phyloP scores from a whole-genome alignment of 2,113 vertebrate genomes.

The Nesoenas mayeri region DNA sequence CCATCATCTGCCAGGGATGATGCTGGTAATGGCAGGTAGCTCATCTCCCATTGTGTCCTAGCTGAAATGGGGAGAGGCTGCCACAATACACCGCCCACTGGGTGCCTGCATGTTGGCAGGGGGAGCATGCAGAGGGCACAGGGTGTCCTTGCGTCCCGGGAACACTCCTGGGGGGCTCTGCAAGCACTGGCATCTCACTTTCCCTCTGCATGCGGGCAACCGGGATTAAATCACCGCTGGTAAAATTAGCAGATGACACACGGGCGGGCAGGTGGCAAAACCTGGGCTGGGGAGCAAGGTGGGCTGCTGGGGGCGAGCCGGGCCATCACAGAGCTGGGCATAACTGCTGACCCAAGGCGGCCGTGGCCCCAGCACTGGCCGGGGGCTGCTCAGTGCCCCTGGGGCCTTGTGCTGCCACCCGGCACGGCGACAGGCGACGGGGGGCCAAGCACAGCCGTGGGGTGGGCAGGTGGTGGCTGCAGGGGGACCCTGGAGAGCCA shows the following conservation, averaged over 20 bases:
- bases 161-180: not conserved
- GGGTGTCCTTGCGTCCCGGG: not conserved
- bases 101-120: accelerated
- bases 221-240: not conserved
- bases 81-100: accelerated
- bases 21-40: not conserved
- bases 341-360: accelerated
- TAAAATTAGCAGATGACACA: conserved; percentile 60
- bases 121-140: not conserved
- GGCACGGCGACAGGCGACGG: accelerated
- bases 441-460: accelerated
- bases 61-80: not conserved
- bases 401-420: not conserved
- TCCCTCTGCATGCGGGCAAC: not conserved
- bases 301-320: accelerated
- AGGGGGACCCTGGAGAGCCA: not conserved
- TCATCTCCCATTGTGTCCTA: accelerated
- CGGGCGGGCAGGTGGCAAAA: not conserved
- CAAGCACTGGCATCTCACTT: not conserved
- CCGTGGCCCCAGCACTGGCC: accelerated
- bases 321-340: not conserved
- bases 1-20: not conserved
- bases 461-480: accelerated
- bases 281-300: accelerated
- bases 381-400: not conserved